Evolutionary conservation across 2,113 vertebrate genomes (phyloP).

Genomic region (Chamaetylas fuelleborni): DNA sequence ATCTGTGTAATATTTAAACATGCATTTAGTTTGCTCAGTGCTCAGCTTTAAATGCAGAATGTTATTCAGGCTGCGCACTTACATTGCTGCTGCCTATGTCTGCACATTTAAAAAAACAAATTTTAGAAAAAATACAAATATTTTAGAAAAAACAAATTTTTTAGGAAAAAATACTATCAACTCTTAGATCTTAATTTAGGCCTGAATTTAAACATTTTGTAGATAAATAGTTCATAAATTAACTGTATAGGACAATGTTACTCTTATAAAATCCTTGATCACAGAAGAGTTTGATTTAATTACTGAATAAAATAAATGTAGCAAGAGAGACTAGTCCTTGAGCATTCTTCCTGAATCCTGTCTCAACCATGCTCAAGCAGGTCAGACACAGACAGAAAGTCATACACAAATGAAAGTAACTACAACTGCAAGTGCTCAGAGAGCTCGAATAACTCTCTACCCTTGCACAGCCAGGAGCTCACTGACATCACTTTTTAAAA

Average conservation of each 20-base stretch:
- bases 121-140: not conserved
- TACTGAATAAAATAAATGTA: not conserved
- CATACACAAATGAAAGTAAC: not conserved
- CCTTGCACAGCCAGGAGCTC: not conserved
- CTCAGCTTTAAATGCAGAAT: not conserved
- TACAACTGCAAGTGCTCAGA: not conserved
- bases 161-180: not conserved
- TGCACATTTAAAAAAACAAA: not conserved
- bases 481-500: not conserved
- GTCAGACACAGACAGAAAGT: not conserved
- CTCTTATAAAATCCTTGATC: not conserved
- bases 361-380: not conserved
- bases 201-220: not conserved
- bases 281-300: not conserved
- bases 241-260: not conserved
- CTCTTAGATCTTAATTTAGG: not conserved
- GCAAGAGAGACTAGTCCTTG: not conserved
- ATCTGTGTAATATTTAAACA: not conserved
- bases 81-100: not conserved
- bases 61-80: not conserved
- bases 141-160: not conserved
- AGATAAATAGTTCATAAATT: not conserved
- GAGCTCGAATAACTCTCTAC: not conserved
- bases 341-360: not conserved
- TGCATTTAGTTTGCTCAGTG: not conserved